Base-by-base conservation (phyloP, 2,797 vertebrate genomes). In the Sebastes trivittatus region DNA sequence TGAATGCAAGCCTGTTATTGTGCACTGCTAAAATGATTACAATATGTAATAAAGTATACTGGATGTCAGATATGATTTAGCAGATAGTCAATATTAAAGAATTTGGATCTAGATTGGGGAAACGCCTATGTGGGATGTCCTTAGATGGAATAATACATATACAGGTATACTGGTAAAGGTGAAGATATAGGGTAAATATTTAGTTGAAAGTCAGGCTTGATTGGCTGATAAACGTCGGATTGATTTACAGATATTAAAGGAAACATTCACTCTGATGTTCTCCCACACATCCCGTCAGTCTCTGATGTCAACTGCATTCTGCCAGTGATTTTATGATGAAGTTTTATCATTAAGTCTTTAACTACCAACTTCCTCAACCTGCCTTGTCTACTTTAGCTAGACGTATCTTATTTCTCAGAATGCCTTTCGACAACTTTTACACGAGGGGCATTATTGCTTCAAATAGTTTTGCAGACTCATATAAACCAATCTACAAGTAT, bases 341-440 rank as follows among this genome's bases (percentile, higher is more conserved):
- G 0, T 25, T 34, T 30, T 18, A 32, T 25, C 20, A 61, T 32
- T 4, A 32, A 29, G n/a, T 30, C 11, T 42, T 49, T 11, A 49
- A 11, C 7, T 25, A 29, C 55, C 11, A 32, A 14, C 2, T 0
- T 60, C 71, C 22, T 63, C 10, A 54, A 42, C 23, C 25, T 54
- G 18, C 23, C n/a, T 56, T 72, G 20, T 52, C 13, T 67, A 61
- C 42, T 30, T 73, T 29, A 29, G 14, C 4, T 30, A 18, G 3
- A 55, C 55, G n/a, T 29, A 38, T 61, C 34, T 56, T 4, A 55
- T 58, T 36, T 77, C 49, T 27, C 67, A 67, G 4, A 55, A 72
- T 81, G 73, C 74, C 46, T 72, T 72, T 77, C 42, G 49, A 22
- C 30, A 59, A 13, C 60, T 8, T 71, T 27, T 42, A 25, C 29